Conservation (phyloP, 2,888 invertebrate species). For the Tetanocera ferruginea region DNA sequence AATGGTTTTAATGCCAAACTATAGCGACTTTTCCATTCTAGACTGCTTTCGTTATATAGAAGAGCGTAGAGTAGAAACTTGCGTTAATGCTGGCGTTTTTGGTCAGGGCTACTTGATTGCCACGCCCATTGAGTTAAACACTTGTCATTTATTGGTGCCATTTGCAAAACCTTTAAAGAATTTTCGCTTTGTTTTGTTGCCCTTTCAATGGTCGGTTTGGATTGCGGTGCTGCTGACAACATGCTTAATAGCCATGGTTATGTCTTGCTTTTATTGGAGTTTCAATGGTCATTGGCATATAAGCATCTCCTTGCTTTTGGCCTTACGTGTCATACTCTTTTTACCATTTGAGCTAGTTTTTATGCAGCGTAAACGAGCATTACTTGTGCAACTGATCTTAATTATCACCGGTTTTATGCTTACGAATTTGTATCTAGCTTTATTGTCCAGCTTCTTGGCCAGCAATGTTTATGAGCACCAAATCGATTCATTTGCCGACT, state of each 20-base stretch:
- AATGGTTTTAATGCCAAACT: conserved; percentile 13
- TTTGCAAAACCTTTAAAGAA: conserved; percentile 46
- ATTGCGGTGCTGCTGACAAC: conserved; percentile 3
- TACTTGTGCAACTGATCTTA: background rate
- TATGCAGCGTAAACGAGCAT: background rate
- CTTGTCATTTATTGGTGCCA: conserved; percentile 46
- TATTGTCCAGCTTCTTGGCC: conserved; percentile 33
- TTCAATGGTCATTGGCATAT: conserved; percentile 13
- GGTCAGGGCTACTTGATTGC: conserved; percentile 4
- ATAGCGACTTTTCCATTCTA: background rate
- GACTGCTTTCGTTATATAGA: conserved; percentile 25
- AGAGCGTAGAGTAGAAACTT: conserved; percentile 2
- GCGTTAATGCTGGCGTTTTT: background rate
- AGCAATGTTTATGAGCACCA: conserved; percentile 33
- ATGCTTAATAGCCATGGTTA: background rate
- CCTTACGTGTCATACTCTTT: conserved; percentile 24
- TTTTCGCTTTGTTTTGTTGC: conserved; percentile 49
- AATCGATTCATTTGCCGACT: conserved; percentile 28
- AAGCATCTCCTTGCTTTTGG: conserved; percentile 15
- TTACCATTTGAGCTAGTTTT: background rate
- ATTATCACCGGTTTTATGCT: conserved; percentile 33
- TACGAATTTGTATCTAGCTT: conserved; percentile 25
- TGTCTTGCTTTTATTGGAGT: conserved; percentile 11
- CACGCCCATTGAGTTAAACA: conserved; percentile 26
- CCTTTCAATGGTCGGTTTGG: conserved; percentile 46